These are phyloP conservation scores for Frankliniella fusca DNA, from an alignment of 2,888 invertebrate species.

Conservation along the genomic window DNA sequence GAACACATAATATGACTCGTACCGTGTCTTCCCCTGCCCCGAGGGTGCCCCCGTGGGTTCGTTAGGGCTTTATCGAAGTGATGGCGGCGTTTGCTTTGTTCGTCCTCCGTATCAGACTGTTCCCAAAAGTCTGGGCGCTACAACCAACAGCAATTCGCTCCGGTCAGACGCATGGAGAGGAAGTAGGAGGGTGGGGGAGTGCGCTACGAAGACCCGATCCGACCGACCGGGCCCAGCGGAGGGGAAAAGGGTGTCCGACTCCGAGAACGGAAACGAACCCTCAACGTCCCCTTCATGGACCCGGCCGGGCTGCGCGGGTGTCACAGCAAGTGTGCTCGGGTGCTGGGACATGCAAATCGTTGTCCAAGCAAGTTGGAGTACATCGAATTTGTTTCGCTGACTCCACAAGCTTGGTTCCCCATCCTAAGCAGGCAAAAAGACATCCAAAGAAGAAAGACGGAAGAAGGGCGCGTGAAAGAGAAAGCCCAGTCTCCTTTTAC, in stretches of 20 bases:
- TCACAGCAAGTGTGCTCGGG: neutral
- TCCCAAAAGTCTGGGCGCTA: neutral
- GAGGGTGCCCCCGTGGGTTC: neutral
- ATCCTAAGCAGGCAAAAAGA: slow-evolving; percentile 3
- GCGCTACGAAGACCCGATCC: neutral
- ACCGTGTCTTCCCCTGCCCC: neutral
- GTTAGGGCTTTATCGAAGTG: neutral
- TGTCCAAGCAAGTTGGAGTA: neutral
- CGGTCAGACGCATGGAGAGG: neutral
- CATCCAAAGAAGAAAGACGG: slow-evolving; percentile 5
- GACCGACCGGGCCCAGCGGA: neutral
- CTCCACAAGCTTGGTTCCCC: slow-evolving; percentile 8
- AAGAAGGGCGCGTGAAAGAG: slow-evolving; percentile 9
- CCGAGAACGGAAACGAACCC: neutral
- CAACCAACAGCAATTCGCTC: slow-evolving; percentile 7
- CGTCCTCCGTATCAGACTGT: slow-evolving; percentile 20
- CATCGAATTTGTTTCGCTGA: neutral
- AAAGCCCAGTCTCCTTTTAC: neutral
- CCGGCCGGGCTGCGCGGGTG: neutral
- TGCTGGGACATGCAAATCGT: slow-evolving; percentile 14
- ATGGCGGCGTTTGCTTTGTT: neutral
- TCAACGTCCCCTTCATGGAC: neutral
- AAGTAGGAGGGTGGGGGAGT: neutral
- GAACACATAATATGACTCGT: neutral
- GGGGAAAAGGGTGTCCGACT: neutral